Base-by-base conservation (phyloP, 2,888 invertebrate genomes). In the Vanessa cardui region DNA sequence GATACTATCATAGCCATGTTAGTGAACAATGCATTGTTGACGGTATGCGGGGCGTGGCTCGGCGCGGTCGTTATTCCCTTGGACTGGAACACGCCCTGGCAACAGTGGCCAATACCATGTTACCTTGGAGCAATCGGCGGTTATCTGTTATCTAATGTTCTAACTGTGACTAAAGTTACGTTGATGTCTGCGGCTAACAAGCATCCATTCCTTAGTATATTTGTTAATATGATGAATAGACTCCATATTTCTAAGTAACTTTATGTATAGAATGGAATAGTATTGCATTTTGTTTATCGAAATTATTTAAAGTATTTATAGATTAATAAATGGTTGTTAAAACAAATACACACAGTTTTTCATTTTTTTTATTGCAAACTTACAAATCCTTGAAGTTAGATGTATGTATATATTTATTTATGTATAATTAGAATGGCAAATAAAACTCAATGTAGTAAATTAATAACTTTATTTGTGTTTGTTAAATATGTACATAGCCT, bases 81-180 rank as follows among this genome's bases (percentile, higher is more conserved):
- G 45, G 98, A 98, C 83, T 98, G 98, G 98, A 96, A 98, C 84
- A 94, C 95, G 59, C 96, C 96, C 0, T 98, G 98, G 97, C 98
- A 98, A 91, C 94, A 88, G 68, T 96, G 96, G 96, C 96, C 96
- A 0, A 94, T 96, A 74, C 95, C 96, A 0, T 96, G 96, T 77
- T 94, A 94, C 70, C 86, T 94, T 0, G 96, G 96, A n/a, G 95
- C 95, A 1, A 81, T 96, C 0, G 82, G 94, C 60, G 96, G 96
- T 6, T 95, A 94, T 77, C 83, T 94, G 5, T 72, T 93, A 15
- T 93, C 94, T 1, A 94, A 95, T 85, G 90, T 94, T 21, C 70
- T 94, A 52, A 92, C 92, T n/a, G 84, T 94, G 54, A 76, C 92
- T 20, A 93, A 90, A 82, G 83, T 90, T 0, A 78, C 89, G 0